Evolutionary conservation across 2,888 invertebrate genomes (phyloP).

Genomic region (Pristionchus japonicus): DNA sequence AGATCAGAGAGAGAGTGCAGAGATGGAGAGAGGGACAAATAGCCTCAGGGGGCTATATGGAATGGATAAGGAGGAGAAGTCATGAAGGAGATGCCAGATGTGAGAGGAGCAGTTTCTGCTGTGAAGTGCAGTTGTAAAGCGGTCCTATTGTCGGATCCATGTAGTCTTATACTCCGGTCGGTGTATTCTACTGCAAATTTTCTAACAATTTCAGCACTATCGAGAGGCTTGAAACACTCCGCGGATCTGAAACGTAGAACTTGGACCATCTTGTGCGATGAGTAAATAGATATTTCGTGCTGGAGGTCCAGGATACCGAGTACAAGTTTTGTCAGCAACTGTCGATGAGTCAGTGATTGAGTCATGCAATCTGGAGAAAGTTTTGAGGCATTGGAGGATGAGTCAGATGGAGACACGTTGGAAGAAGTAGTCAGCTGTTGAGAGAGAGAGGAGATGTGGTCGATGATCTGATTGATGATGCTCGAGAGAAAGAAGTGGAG

Average conservation of each 20-base stretch:
- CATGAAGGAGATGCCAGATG: background rate
- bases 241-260: no score
- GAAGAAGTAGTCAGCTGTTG: conserved; percentile 6
- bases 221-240: no score
- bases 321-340: background rate
- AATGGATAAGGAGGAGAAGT: background rate
- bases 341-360: background rate
- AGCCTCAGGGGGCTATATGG: conserved; percentile 4
- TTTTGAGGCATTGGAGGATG: background rate
- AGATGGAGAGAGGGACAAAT: conserved; percentile 12
- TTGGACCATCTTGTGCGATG: no score
- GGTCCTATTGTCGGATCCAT: no score
- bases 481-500: background rate
- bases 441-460: background rate
- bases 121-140: conserved; percentile 23
- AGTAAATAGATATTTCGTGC: conserved; percentile 6
- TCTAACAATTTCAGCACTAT: no score
- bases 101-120: background rate
- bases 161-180: no score
- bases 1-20: background rate
- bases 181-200: no score
- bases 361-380: background rate
- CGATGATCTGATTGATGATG: background rate
- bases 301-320: background rate
- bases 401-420: background rate